These are phyloP conservation scores for Mellilla xanthometata DNA, from an alignment of 2,888 invertebrate genomes.

Conservation along the genomic window DNA sequence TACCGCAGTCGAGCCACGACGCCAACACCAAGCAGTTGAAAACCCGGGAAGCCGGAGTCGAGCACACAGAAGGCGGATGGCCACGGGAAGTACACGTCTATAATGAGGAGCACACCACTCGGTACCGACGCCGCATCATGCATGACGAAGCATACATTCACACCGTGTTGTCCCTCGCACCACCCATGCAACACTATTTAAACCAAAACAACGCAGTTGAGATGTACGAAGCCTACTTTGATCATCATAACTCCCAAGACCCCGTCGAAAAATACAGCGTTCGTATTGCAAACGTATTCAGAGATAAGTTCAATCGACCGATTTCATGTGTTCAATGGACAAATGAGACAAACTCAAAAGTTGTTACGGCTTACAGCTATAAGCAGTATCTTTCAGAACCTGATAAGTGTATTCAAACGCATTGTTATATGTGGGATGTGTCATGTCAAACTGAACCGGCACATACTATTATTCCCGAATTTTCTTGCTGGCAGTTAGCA, in stretches of 20 bases:
- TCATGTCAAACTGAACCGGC: conserved; percentile 67
- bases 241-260: conserved; percentile 70
- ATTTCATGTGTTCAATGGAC: conserved; percentile 87
- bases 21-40: conserved; percentile 84
- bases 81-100: conserved; percentile 87
- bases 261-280: conserved; percentile 81
- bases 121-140: conserved; percentile 90
- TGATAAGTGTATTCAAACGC: conserved; percentile 49
- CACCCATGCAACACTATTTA: conserved; percentile 85
- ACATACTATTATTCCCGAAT: conserved; percentile 47
- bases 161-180: conserved; percentile 81
- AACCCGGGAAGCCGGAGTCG: conserved; percentile 84
- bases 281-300: conserved; percentile 86
- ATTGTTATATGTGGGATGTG: conserved; percentile 87
- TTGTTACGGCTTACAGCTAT: conserved; percentile 85
- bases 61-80: conserved; percentile 93
- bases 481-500: conserved; percentile 65
- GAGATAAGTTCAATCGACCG: conserved; percentile 77
- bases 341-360: conserved; percentile 84
- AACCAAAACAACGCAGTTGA: conserved; percentile 91
- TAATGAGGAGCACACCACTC: conserved; percentile 86
- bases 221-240: conserved; percentile 90
- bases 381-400: conserved; percentile 39
- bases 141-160: conserved; percentile 90
- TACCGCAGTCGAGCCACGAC: conserved; percentile 71